These are phyloP conservation scores for Menura novaehollandiae DNA, from an alignment of 2,113 vertebrate genomes.

Conservation along the genomic window DNA sequence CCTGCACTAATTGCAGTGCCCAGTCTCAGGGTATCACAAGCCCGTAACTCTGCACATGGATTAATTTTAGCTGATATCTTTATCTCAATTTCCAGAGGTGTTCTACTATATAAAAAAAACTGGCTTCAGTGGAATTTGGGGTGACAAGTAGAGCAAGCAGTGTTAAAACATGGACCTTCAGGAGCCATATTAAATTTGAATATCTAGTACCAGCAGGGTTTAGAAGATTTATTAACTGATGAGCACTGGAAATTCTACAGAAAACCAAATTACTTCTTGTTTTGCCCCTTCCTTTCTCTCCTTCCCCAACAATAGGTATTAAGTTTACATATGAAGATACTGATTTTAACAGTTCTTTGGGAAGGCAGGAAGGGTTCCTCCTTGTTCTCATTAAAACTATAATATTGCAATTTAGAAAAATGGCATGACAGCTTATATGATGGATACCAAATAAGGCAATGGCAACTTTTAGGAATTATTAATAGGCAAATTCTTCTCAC, in stretches of 20 bases:
- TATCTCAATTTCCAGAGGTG: neutral
- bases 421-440: neutral
- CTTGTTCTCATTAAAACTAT: neutral
- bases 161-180: neutral
- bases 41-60: neutral
- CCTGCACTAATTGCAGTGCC: neutral
- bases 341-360: neutral
- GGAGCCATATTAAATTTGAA: neutral
- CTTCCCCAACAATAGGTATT: neutral
- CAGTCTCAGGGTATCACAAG: neutral
- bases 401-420: neutral
- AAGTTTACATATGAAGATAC: neutral
- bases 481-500: neutral
- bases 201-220: neutral
- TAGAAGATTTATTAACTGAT: neutral
- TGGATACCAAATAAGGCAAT: neutral
- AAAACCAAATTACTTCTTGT: neutral
- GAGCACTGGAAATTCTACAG: neutral
- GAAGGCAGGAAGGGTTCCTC: neutral
- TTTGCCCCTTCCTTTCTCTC: neutral
- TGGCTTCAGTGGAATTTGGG: neutral
- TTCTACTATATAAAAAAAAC: neutral
- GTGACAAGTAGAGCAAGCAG: neutral
- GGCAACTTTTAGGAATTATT: neutral
- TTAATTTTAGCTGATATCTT: neutral